Percentiles rank a stretch among this genome's conserved stretches.
These are phyloP conservation scores for Synaphobranchus kaupii DNA, from an alignment of 2,797 vertebrate species.

Conservation along the genomic window DNA sequence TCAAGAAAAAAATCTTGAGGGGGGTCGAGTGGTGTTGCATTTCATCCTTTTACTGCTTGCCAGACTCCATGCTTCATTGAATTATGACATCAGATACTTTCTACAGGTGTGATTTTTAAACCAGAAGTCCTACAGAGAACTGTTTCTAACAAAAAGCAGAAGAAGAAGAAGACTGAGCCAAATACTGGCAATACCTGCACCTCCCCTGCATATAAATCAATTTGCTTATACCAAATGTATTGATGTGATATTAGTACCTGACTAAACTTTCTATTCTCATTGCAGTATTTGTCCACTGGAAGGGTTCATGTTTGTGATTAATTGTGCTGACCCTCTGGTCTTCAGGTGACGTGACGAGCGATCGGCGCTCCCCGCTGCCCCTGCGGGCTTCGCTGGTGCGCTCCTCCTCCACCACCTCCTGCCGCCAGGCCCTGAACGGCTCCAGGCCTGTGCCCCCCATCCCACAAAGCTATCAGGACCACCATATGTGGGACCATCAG, in stretches of 20 bases:
- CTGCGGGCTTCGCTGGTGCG: slow-evolving; percentile 74
- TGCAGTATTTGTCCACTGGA: neutral
- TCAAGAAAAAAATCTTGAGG: neutral
- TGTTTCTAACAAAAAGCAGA: neutral
- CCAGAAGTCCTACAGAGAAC: neutral
- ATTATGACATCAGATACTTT: neutral
- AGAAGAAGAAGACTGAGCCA: neutral
- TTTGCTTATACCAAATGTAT: neutral
- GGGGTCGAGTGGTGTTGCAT: neutral
- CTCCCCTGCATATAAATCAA: neutral
- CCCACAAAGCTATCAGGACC: slow-evolving; percentile 69
- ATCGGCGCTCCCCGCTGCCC: slow-evolving; percentile 70
- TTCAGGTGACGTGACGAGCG: slow-evolving; percentile 69
- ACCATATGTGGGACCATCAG: slow-evolving; percentile 63
- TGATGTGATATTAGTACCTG: neutral
- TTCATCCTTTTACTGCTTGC: neutral
- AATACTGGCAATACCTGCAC: neutral
- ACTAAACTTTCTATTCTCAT: neutral
- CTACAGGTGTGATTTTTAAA: neutral
- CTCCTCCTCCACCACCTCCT: slow-evolving; percentile 74
- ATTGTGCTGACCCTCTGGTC: slow-evolving; percentile 29
- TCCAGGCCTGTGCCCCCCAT: slow-evolving; percentile 73
- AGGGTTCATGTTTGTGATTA: neutral
- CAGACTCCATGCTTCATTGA: neutral
- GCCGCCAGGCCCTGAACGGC: slow-evolving; percentile 58